These are phyloP conservation scores for Drosophila serrata DNA, from an alignment of 1,140 invertebrate species.

Conservation along the genomic window DNA sequence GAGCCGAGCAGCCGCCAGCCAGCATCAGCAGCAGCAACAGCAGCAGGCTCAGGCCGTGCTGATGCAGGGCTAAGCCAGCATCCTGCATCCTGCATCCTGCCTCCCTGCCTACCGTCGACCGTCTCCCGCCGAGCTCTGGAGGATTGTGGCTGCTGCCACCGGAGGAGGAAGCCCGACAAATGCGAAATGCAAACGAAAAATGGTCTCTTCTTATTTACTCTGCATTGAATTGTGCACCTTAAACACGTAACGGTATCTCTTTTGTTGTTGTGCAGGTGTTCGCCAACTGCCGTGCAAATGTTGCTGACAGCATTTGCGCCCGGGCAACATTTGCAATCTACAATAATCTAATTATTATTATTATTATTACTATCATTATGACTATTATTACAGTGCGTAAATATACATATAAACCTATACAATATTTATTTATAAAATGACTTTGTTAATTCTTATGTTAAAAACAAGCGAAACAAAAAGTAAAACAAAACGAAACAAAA, in stretches of 20 bases:
- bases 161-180: constrained; percentile 36
- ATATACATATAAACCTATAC: constrained; percentile 54
- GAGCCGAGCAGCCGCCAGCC: constrained; percentile 67
- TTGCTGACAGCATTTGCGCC: constrained; percentile 70
- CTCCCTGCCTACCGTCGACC: background rate
- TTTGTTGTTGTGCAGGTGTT: constrained; percentile 79
- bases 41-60: constrained; percentile 54
- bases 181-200: constrained; percentile 66
- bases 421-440: constrained; percentile 80
- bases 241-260: constrained; percentile 81
- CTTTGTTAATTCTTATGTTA: constrained; percentile 83
- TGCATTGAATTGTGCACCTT: constrained; percentile 74
- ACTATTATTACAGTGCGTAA: constrained; percentile 57
- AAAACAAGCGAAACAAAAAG: constrained; percentile 31
- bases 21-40: constrained; percentile 52
- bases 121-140: constrained; percentile 11
- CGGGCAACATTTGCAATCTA: constrained; percentile 79
- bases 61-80: constrained; percentile 49
- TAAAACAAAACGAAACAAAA: constrained; percentile 22
- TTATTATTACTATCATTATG: constrained; percentile 56
- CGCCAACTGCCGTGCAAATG: constrained; percentile 81
- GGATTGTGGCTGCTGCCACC: constrained; percentile 16
- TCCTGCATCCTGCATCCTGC: too few species aligned
- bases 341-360: constrained; percentile 73
- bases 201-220: constrained; percentile 83